phyloP scores from a whole-genome alignment of 2,797 vertebrate genomes.

The Myripristis jacobus region DNA sequence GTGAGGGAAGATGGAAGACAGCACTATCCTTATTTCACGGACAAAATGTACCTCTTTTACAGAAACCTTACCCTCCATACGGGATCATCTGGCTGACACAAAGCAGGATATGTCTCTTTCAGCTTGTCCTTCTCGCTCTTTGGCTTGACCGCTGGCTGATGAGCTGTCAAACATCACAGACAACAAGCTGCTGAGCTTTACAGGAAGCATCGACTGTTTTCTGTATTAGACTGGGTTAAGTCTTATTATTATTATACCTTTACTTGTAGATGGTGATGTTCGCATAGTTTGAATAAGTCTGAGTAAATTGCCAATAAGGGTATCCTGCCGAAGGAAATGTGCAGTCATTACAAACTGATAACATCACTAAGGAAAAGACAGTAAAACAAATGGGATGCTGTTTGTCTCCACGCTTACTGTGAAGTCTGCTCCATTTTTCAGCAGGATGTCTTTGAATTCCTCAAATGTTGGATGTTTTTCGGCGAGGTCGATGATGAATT shows the following conservation, averaged over 20 bases:
- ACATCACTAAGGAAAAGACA: neutral
- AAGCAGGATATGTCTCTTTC: conserved; percentile 89
- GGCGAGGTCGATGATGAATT: conserved; percentile 91
- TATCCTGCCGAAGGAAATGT: conserved; percentile 81
- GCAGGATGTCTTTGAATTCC: conserved; percentile 84
- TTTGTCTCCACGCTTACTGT: conserved; percentile 82
- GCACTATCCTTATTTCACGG: too few species aligned
- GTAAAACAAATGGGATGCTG: neutral
- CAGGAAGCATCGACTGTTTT: neutral
- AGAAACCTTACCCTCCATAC: conserved; percentile 79
- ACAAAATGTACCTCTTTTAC: neutral
- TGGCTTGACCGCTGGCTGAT: conserved; percentile 78
- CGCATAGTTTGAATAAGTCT: conserved; percentile 94
- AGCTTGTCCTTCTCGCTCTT: conserved; percentile 88
- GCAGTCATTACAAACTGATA: neutral
- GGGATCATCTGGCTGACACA: conserved; percentile 90
- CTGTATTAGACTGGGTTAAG: too few species aligned
- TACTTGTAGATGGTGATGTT: conserved; percentile 80
- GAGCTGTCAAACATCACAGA: conserved; percentile 45
- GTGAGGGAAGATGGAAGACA: too few species aligned
- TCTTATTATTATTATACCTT: conserved; percentile 83
- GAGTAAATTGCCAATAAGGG: conserved; percentile 88
- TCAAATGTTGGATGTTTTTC: conserved; percentile 89
- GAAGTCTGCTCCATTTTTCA: conserved; percentile 92
- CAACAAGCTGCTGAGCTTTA: neutral